Conservation (phyloP, 2,888 invertebrate species). For the Eristalinus sepulchralis region DNA sequence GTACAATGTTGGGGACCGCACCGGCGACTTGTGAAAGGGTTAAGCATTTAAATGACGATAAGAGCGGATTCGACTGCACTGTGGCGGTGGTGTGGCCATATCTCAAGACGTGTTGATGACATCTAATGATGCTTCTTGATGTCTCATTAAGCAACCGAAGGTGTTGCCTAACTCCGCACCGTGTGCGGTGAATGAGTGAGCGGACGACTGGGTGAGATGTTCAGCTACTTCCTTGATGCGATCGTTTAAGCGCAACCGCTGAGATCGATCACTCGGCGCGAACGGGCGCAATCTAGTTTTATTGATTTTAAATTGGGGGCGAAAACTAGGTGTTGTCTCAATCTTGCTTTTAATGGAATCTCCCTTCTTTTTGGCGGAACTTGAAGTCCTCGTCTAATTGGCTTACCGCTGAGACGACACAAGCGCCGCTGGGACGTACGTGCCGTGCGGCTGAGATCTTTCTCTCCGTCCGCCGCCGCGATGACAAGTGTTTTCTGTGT, state of each 20-base stretch:
- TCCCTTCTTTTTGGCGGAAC: constrained; percentile 13
- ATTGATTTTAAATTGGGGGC: constrained; percentile 50
- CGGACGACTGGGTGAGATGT: background rate
- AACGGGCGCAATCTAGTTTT: constrained; percentile 32
- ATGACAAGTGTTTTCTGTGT: constrained; percentile 12
- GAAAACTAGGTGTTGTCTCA: constrained; percentile 14
- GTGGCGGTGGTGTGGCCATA: background rate
- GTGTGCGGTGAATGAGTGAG: background rate
- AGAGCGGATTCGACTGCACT: background rate
- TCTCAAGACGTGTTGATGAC: constrained; percentile 7
- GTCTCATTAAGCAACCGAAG: constrained; percentile 25
- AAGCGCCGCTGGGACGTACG: background rate
- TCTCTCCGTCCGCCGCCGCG: background rate
- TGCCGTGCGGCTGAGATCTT: background rate
- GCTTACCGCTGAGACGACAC: constrained; percentile 1
- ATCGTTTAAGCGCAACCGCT: background rate
- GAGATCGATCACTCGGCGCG: constrained; percentile 21
- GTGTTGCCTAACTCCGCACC: constrained; percentile 15
- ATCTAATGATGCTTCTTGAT: constrained; percentile 21
- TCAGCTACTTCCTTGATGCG: constrained; percentile 14
- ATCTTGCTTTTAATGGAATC: background rate
- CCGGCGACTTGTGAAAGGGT: background rate
- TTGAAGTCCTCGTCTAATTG: constrained; percentile 18
- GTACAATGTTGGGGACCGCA: background rate
- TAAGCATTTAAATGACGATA: constrained; percentile 9